Evolutionary conservation across 2,113 vertebrate genomes (phyloP), one percentile per base, ranked within the genome.

Genomic region (Spheniscus mendiculus): DNA sequence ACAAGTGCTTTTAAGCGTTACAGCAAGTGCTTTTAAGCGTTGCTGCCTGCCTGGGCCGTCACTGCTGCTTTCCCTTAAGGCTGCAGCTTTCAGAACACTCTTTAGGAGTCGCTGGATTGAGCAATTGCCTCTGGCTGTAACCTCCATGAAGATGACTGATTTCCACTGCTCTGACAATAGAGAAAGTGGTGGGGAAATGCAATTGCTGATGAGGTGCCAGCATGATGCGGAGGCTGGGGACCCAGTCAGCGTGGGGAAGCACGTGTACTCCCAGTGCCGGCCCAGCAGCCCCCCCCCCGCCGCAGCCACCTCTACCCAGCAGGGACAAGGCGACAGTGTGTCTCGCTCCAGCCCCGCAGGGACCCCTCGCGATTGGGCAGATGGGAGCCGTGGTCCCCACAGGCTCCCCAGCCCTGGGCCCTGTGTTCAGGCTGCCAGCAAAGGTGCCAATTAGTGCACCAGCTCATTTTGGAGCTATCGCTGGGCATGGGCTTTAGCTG

Each of bases 221-320:
- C 52, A 34, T 1, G 15, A 66, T 5, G 42, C 42, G 3, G 67
- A 52, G 56, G n/a, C 30, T 1, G 4, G 82, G 81, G 62, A 72
- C 38, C 21, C 32, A 1, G 55, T 10, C 0, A 2, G 32, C 1
- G 4, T 0, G 12, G 25, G 71, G 47, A 52, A 9, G 15, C 26
- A 25, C 12, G 3, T 3, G n/a, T 3, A 36, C 56, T 66, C n/a
- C 88, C 6, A 1, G 23, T 44, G 56, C 47, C 84, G 67, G 52
- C 53, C 38, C 93, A 42, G 49, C 71, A 49, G 87, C 5, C 20
- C 11, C 53, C 47, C 30, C 2, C 2, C 34, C 2, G 1, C 26
- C 5, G 4, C n/a, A 47, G 78, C 36, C 70, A 23, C 38, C 56
- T 16, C 59, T 21, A 8, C 20, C 14, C 17, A 5, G 70, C 32